phyloP scores from a whole-genome alignment of 2,113 vertebrate species.

The Scomber scombrus region DNA sequence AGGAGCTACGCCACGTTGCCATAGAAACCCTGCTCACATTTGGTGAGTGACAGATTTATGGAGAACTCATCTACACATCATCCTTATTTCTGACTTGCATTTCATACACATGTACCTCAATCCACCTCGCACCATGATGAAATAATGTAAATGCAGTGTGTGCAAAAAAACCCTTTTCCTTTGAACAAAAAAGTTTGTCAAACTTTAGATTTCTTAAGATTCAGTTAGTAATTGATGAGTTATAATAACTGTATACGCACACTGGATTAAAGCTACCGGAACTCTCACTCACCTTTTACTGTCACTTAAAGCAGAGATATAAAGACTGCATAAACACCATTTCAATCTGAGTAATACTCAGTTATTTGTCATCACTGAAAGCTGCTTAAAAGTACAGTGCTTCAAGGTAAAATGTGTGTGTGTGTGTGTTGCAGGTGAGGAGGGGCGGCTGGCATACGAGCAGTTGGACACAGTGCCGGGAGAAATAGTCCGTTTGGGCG shows the following conservation, averaged over 20 bases:
- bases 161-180: too few species aligned
- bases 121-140: not conserved
- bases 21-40: slow-evolving; percentile 94
- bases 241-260: too few species aligned
- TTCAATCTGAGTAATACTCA: too few species aligned
- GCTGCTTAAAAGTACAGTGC: not conserved
- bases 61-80: not conserved
- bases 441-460: slow-evolving; percentile 94
- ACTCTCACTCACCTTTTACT: too few species aligned
- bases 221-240: not conserved
- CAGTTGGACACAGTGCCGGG: slow-evolving; percentile 92
- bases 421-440: slow-evolving; percentile 87
- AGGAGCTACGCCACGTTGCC: slow-evolving; percentile 93
- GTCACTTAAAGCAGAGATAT: too few species aligned
- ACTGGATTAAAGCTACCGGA: too few species aligned
- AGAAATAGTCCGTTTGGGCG: slow-evolving; percentile 86
- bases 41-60: slow-evolving; percentile 84
- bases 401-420: not conserved
- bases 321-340: too few species aligned
- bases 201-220: too few species aligned
- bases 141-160: too few species aligned
- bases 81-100: not conserved
- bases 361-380: too few species aligned
- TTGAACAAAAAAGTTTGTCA: too few species aligned
- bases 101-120: not conserved